phyloP scores from a whole-genome alignment of 92 coral and sea anemone species.

The Montipora capitata region DNA sequence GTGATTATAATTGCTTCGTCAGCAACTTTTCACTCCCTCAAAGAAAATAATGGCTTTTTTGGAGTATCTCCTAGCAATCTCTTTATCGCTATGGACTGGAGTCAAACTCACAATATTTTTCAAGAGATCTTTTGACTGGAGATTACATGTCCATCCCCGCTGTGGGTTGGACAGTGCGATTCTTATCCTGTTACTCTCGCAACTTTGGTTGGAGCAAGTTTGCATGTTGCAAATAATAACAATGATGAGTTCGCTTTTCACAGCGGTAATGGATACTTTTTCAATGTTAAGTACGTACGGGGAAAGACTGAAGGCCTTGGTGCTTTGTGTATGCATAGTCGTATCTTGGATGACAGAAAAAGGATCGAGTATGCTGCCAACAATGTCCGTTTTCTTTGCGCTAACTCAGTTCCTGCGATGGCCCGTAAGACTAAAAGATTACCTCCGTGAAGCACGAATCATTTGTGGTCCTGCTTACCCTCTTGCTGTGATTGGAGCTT shows the following conservation, averaged over 20 bases:
- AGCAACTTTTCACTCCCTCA: not conserved
- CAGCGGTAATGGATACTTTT: not conserved
- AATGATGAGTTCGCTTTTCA: not conserved
- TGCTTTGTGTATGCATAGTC: constrained; percentile 13
- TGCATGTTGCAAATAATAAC: not conserved
- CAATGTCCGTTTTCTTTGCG: constrained; percentile 49
- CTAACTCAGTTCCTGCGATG: constrained; percentile 69
- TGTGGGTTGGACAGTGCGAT: constrained; percentile 1
- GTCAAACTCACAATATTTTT: constrained; percentile 71
- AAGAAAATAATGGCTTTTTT: not conserved
- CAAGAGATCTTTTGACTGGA: constrained; percentile 62
- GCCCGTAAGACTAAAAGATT: constrained; percentile 47
- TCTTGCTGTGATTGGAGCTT: constrained; percentile 36
- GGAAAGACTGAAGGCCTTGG: constrained; percentile 34
- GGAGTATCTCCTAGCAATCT: not conserved
- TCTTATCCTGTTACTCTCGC: constrained; percentile 13
- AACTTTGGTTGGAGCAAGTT: not conserved
- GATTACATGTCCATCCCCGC: constrained; percentile 22
- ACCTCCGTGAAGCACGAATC: constrained; percentile 42
- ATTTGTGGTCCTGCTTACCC: constrained; percentile 71
- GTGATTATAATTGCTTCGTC: not conserved
- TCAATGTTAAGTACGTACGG: not conserved
- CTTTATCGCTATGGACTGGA: not conserved
- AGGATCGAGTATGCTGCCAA: constrained; percentile 42
- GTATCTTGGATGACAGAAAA: constrained; percentile 10